Percentiles rank a stretch among this genome's conserved stretches.
Evolutionary conservation across 2,113 vertebrate genomes (phyloP).

Genomic region (Oncorhynchus nerka): DNA sequence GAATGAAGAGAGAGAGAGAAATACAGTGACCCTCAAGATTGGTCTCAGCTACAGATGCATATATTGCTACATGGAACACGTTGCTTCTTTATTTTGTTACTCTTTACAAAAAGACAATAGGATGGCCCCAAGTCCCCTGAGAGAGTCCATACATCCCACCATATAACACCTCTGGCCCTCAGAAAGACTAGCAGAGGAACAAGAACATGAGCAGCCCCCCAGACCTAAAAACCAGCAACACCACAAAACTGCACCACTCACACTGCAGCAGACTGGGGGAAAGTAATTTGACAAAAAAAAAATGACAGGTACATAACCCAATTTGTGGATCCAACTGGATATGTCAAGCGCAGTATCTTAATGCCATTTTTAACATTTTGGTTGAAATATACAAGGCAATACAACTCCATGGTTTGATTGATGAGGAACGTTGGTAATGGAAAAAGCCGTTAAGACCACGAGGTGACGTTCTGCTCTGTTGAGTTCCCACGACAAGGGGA

Average conservation of each 20-base stretch:
- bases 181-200: conserved; percentile 38
- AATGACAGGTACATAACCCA: conserved; percentile 4
- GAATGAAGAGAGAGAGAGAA: conserved; percentile 19
- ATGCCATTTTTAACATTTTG: conserved; percentile 54
- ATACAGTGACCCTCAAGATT: conserved; percentile 7
- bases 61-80: conserved; percentile 38
- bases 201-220: conserved; percentile 32
- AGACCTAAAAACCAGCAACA: conserved; percentile 21
- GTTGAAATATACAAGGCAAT: conserved; percentile 30
- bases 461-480: conserved; percentile 46
- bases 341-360: conserved; percentile 14
- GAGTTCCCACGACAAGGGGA: conserved; percentile 35
- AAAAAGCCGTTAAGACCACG: conserved; percentile 48
- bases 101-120: conserved; percentile 29
- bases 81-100: conserved; percentile 19
- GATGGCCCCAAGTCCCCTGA: conserved; percentile 63
- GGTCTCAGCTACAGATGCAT: conserved; percentile 56
- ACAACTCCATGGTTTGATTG: conserved; percentile 37
- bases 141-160: conserved; percentile 52
- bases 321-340: conserved; percentile 29
- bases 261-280: conserved; percentile 26
- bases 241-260: conserved; percentile 17
- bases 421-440: conserved; percentile 46
- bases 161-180: conserved; percentile 36
- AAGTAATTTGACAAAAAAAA: conserved; percentile 15